These are phyloP conservation scores for Caenorhabditis imperialis DNA, from an alignment of 2,888 invertebrate genomes.

Conservation along the genomic window DNA sequence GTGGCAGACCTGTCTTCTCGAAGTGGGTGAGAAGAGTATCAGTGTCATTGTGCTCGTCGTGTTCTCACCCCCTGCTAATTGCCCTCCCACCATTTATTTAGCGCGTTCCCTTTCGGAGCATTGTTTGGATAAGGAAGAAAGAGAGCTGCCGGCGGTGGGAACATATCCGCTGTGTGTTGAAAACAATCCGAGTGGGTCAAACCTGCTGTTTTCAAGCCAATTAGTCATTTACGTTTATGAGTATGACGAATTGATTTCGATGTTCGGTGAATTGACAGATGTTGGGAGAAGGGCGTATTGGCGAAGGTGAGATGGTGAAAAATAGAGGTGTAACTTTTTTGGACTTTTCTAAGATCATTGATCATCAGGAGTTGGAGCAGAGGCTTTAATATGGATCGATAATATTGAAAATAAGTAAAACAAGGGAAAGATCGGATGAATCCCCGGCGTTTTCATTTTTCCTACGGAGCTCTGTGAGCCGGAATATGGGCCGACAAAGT, in stretches of 20 bases:
- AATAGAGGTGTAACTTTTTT: too few species aligned
- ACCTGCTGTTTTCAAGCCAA: constrained; percentile 21
- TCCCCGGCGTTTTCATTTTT: too few species aligned
- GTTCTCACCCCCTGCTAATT: constrained; percentile 19
- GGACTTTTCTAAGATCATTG: too few species aligned
- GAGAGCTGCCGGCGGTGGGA: constrained; percentile 10
- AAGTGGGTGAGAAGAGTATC: constrained; percentile 18
- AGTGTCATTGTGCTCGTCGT: constrained; percentile 7
- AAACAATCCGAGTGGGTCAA: constrained; percentile 5
- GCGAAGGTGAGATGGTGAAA: too few species aligned
- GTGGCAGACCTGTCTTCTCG: constrained; percentile 23
- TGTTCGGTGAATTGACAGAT: too few species aligned
- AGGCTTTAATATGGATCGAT: too few species aligned
- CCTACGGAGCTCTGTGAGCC: too few species aligned
- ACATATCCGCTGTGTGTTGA: constrained; percentile 22
- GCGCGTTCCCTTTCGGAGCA: constrained; percentile 11
- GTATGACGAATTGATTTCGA: constrained; percentile 30
- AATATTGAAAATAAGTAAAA: too few species aligned
- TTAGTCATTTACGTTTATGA: constrained; percentile 35
- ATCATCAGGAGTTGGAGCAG: too few species aligned
- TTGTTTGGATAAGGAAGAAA: constrained; percentile 34
- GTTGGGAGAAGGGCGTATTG: too few species aligned
- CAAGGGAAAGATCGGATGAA: too few species aligned
- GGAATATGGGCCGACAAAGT: too few species aligned
- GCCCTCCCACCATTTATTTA: constrained; percentile 14